Percentiles rank a stretch among this genome's conserved stretches.
Conservation (phyloP, 2,797 vertebrate species). For the Ctenopoma kingsleyae region DNA sequence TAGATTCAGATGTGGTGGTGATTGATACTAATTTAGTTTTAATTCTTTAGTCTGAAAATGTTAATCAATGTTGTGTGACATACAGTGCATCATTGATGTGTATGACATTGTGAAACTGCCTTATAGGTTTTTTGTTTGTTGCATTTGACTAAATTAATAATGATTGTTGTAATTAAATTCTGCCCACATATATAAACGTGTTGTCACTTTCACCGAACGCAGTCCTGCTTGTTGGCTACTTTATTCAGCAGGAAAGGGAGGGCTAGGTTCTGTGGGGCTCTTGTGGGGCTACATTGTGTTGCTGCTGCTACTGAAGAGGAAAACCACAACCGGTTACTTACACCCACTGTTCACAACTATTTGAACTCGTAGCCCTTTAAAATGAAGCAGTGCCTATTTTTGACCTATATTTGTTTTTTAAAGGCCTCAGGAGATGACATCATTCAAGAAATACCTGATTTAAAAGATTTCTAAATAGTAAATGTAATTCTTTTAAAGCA, state of each 20-base stretch:
- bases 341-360: neutral
- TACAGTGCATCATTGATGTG: neutral
- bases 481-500: too few relatives aligned
- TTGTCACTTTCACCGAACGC: neutral
- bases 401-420: neutral
- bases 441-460: too few relatives aligned
- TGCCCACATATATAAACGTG: neutral
- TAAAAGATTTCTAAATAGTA: too few relatives aligned
- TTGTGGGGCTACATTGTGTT: constrained; percentile 14
- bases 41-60: neutral
- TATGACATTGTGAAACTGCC: neutral
- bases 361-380: neutral
- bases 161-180: constrained; percentile 3
- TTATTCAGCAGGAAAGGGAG: neutral
- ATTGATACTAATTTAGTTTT: too few relatives aligned
- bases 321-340: constrained; percentile 11
- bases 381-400: neutral
- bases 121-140: neutral
- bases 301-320: constrained; percentile 1
- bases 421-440: too few relatives aligned
- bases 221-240: neutral
- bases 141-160: neutral
- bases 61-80: neutral
- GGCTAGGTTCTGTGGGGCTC: neutral
- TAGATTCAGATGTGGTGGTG: neutral